Percentiles rank a stretch among this genome's conserved stretches.
phyloP scores from a whole-genome alignment of 2,888 invertebrate species.

The Synergus itoensis region DNA sequence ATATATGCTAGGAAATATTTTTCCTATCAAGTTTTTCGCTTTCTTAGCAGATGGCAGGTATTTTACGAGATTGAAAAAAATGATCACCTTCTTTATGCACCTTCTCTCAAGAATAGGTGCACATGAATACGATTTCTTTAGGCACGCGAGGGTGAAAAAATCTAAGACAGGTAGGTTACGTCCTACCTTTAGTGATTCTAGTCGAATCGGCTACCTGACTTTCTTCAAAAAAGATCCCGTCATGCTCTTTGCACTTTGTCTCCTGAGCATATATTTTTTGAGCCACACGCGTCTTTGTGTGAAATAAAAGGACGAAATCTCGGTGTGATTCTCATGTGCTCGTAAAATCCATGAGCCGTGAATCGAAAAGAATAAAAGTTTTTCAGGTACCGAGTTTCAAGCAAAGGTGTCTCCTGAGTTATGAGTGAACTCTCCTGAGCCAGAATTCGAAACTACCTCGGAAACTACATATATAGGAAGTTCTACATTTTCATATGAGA shows the following conservation, averaged over 20 bases:
- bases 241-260: neutral
- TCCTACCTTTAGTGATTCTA: slow-evolving; percentile 1
- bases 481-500: neutral
- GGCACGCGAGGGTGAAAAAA: slow-evolving; percentile 24
- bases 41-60: slow-evolving; percentile 5
- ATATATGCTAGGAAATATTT: neutral
- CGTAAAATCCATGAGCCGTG: slow-evolving; percentile 7
- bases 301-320: slow-evolving; percentile 18
- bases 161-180: slow-evolving; percentile 28
- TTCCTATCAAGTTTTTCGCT: neutral
- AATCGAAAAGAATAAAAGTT: slow-evolving; percentile 31
- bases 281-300: slow-evolving; percentile 16
- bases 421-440: neutral
- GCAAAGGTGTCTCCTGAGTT: neutral
- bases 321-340: slow-evolving; percentile 11
- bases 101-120: slow-evolving; percentile 23
- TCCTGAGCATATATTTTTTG: slow-evolving; percentile 8
- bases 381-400: slow-evolving; percentile 12
- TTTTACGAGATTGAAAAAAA: slow-evolving; percentile 14
- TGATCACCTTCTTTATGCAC: slow-evolving; percentile 27
- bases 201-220: slow-evolving; percentile 39
- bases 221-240: slow-evolving; percentile 13
- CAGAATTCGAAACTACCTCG: neutral
- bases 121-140: slow-evolving; percentile 33
- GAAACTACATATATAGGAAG: neutral